Conservation (phyloP, 2,113 vertebrate species). For the Syrmaticus mikado region DNA sequence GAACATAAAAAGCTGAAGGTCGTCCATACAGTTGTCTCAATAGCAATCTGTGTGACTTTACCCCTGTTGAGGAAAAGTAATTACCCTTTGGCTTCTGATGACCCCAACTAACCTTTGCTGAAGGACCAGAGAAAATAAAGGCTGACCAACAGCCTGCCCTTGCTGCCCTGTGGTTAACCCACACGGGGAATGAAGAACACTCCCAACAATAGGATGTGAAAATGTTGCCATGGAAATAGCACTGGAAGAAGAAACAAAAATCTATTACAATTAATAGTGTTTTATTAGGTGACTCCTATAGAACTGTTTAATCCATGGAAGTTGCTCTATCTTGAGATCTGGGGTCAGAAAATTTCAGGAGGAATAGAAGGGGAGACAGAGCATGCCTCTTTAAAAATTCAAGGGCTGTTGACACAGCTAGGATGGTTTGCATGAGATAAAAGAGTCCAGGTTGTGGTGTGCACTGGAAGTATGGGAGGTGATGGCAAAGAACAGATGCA, state of each 20-base stretch:
- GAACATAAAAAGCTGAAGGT: conserved; percentile 77
- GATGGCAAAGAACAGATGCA: neutral
- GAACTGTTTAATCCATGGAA: conserved; percentile 70
- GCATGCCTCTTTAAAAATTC: conserved; percentile 58
- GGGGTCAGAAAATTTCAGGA: conserved; percentile 62
- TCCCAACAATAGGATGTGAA: conserved; percentile 77
- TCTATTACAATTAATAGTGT: conserved; percentile 81
- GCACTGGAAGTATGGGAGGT: conserved; percentile 14
- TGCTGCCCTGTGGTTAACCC: conserved; percentile 84
- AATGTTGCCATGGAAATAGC: conserved; percentile 85
- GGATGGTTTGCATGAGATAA: conserved; percentile 61
- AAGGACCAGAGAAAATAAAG: conserved; percentile 90
- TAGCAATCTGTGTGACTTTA: conserved; percentile 88
- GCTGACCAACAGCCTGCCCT: conserved; percentile 86
- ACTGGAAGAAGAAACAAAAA: conserved; percentile 77
- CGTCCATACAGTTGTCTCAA: conserved; percentile 81
- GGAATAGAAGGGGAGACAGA: conserved; percentile 5
- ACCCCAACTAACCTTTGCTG: conserved; percentile 86
- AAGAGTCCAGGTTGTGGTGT: conserved; percentile 29
- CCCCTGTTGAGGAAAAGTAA: conserved; percentile 91
- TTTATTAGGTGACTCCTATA: conserved; percentile 75
- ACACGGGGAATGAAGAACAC: conserved; percentile 73
- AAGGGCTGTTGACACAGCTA: conserved; percentile 42
- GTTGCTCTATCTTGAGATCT: conserved; percentile 57
- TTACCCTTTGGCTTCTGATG: conserved; percentile 90